Evolutionary conservation across 2,797 vertebrate genomes (phyloP), one percentile per base, ranked within the genome.

Genomic region (Anableps anableps): DNA sequence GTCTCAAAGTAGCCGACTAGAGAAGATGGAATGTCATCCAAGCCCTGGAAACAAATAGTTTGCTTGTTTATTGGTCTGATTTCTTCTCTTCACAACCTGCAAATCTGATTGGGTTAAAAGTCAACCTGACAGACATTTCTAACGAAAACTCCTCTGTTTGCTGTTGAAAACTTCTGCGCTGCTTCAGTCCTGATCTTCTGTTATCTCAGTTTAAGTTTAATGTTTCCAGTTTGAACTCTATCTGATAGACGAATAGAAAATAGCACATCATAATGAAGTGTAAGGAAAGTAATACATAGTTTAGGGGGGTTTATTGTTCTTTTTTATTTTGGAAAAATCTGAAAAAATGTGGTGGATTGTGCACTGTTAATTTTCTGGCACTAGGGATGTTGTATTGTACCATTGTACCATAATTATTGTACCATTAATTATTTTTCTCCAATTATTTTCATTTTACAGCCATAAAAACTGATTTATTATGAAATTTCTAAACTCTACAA

Each of bases 1-100:
- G 94, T 83, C 80, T 96, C 92, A 87, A 98, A 94, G 95, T 95
- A 98, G 53, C 92, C 93, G 53, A 97, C 76, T 83, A 98, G 83
- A 13, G 97, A 96, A 34, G 94, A 90, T 9, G 97, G 97, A 36
- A 99, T 88, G 23, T 95, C 94, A 82, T 89, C 94, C 17, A 87
- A 78, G 82, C 85, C 83, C 96, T 98, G 82, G 17, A 31, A 51
- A 45, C 31, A 89, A n/a, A 77, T 77, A 83, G 10, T 51, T 75
- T 1, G 26, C 47, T 31, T 58, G 81, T 58, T 70, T 38, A 45
- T 41, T 64, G 8, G 1, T 36, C 1, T 1, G 41, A 43, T 43
- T 41, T n/a, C 68, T 71, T 8, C 10, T 45, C 0, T 5, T 50
- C 34, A 75, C 13, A 73, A 50, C 6, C 17, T 50, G 21, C 13